Conservation (phyloP, 2,113 vertebrate species). For the Neopipo cinnamomea region DNA sequence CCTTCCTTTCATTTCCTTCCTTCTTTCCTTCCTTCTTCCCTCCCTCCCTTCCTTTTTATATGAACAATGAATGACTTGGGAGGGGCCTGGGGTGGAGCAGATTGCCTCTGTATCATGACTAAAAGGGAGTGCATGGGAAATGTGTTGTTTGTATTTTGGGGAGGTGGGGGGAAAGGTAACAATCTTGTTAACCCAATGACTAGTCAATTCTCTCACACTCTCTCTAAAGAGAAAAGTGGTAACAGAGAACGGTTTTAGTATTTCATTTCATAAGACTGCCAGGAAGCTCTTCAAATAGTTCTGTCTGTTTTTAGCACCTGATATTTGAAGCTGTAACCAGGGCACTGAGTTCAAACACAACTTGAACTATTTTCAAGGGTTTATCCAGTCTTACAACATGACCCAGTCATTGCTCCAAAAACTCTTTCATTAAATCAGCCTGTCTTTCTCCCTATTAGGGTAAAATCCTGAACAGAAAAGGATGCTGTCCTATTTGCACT, state of each 20-base stretch:
- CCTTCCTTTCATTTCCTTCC: too few species aligned
- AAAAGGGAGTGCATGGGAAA: background rate
- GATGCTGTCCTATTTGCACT: conserved; percentile 99
- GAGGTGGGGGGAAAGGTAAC: background rate
- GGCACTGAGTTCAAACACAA: conserved; percentile 47
- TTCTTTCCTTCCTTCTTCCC: background rate
- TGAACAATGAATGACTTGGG: background rate
- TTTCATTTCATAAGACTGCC: conserved; percentile 1
- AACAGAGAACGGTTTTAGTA: background rate
- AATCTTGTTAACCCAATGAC: background rate
- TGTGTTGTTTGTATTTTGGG: background rate
- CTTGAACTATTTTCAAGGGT: conserved; percentile 48
- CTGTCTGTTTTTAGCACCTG: conserved; percentile 54
- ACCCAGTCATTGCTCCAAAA: conserved; percentile 5
- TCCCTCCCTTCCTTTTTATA: background rate
- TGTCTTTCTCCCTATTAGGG: conserved; percentile 81
- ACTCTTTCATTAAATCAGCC: conserved; percentile 43
- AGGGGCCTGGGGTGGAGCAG: background rate
- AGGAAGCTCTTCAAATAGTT: conserved; percentile 18
- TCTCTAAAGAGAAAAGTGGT: conserved; percentile 30
- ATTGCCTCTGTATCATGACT: background rate
- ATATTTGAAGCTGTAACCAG: conserved; percentile 54
- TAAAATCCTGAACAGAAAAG: conserved; percentile 97
- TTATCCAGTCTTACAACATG: conserved; percentile 34
- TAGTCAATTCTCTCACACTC: background rate